Evolutionary conservation across 1,140 invertebrate genomes (phyloP).

Genomic region (Physella acuta): DNA sequence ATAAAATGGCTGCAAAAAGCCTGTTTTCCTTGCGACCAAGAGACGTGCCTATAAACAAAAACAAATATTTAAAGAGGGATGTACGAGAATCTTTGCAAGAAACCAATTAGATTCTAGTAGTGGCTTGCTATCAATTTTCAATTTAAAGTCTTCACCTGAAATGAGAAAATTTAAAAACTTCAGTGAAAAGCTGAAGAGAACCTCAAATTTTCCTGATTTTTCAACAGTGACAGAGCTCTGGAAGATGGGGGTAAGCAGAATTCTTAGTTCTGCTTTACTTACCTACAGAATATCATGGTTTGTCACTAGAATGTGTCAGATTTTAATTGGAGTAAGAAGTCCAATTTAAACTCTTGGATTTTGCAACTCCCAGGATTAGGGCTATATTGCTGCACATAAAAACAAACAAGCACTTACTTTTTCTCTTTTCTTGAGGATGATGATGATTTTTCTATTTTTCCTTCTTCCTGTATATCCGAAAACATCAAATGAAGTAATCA

Average conservation of each 20-base stretch:
- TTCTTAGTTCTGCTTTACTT: too few species aligned
- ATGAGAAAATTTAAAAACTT: constrained; percentile 25
- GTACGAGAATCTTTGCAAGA: background rate
- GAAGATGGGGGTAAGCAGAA: too few species aligned
- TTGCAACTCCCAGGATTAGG: background rate
- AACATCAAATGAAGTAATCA: constrained; percentile 30
- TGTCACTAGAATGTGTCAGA: too few species aligned
- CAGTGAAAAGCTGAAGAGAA: constrained; percentile 11
- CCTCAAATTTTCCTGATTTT: constrained; percentile 24
- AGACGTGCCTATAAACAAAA: constrained; percentile 18
- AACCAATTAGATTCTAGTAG: constrained; percentile 8
- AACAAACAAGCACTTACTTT: constrained; percentile 20
- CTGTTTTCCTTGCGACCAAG: constrained; percentile 2
- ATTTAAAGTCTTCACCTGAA: constrained; percentile 25
- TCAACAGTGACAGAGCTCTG: constrained; percentile 20
- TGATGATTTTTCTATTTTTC: constrained; percentile 20
- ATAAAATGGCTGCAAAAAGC: constrained; percentile 2
- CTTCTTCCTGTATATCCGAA: constrained; percentile 28
- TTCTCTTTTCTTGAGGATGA: constrained; percentile 28
- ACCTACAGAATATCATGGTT: too few species aligned
- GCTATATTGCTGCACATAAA: background rate
- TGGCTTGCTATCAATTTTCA: constrained; percentile 18
- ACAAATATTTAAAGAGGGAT: background rate
- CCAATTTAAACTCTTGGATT: too few species aligned
- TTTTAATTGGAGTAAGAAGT: too few species aligned